Evolutionary conservation across 1,140 invertebrate genomes (phyloP), one percentile per base, ranked within the genome.

Genomic region (Drosophila lini): DNA sequence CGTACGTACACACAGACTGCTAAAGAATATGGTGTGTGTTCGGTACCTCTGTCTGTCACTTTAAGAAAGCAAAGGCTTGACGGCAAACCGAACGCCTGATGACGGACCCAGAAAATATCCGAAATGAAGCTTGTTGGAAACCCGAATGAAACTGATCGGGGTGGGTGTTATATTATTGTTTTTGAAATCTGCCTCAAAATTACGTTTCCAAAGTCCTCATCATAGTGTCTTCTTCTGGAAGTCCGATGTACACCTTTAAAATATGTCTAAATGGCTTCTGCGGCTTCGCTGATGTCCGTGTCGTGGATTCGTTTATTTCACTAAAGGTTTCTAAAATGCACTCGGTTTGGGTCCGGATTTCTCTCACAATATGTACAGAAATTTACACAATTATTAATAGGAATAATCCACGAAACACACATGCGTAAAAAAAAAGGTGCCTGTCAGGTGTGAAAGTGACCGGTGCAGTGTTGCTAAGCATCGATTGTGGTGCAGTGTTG

Each of bases 1-100:
- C 64, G 64, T 52, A 42, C 44, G 62, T 65, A 53, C 62, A 67
- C 65, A 64, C 65, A 67, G 65, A 69, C 63, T 53, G 38, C 74
- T 67, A 81, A 79, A 88, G 60, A 71, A 73, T 85, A 81, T 65
- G 63, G 76, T 85, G 78, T 85, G 82, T 86, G 83, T 80, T 79
- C 55, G 65, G 65, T 53, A 67, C 44, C 16, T 64, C 62, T 71
- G 65, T 80, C 68, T 80, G 75, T 61, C 71, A 71, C 67, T 89
- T 58, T 60, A 89, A 80, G 65, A 64, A 59, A 82, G 81, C 78
- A 70, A 81, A 74, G 80, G 78, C 67, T 58, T 85, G 81, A 86
- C 81, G 78, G 82, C 74, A 74, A 84, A 69, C 74, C 61, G 45
- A 77, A 78, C 59, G 81, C 73, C 78, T 59, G 48, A 53, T 53